These are phyloP conservation scores for Somateria mollissima DNA, from an alignment of 2,797 vertebrate genomes.

Conservation along the genomic window DNA sequence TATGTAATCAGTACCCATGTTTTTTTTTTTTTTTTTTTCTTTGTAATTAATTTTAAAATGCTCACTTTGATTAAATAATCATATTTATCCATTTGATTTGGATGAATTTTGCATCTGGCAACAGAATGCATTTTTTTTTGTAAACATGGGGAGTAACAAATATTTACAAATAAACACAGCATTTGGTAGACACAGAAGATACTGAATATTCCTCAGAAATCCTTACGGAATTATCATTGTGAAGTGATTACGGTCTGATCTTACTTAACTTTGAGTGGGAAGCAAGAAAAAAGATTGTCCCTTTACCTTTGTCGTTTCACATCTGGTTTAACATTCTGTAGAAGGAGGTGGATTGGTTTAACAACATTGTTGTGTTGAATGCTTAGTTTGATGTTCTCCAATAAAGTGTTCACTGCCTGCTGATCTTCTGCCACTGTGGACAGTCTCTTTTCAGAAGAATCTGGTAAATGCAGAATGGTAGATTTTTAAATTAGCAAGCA, in stretches of 20 bases:
- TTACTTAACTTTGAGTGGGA: background rate
- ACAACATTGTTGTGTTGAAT: conserved; percentile 95
- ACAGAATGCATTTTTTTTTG: background rate
- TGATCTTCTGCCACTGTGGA: conserved; percentile 84
- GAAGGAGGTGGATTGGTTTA: conserved; percentile 89
- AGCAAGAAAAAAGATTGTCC: background rate
- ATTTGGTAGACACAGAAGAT: background rate
- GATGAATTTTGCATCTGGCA: background rate
- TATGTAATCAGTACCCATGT: background rate
- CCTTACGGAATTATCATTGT: background rate
- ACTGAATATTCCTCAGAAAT: background rate
- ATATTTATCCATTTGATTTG: background rate
- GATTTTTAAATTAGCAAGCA: background rate
- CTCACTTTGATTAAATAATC: background rate
- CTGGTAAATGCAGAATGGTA: conserved; percentile 62
- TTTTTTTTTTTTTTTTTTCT: background rate
- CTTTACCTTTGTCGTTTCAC: conserved; percentile 89
- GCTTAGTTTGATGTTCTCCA: conserved; percentile 89
- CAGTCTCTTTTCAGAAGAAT: conserved; percentile 85
- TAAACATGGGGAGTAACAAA: background rate
- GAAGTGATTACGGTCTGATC: background rate
- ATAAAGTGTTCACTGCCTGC: conserved; percentile 85
- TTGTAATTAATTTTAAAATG: background rate
- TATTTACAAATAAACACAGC: background rate
- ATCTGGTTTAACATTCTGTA: conserved; percentile 78